These are phyloP conservation scores for Trematomus bernacchii DNA, from an alignment of 2,797 vertebrate genomes.

Conservation along the genomic window DNA sequence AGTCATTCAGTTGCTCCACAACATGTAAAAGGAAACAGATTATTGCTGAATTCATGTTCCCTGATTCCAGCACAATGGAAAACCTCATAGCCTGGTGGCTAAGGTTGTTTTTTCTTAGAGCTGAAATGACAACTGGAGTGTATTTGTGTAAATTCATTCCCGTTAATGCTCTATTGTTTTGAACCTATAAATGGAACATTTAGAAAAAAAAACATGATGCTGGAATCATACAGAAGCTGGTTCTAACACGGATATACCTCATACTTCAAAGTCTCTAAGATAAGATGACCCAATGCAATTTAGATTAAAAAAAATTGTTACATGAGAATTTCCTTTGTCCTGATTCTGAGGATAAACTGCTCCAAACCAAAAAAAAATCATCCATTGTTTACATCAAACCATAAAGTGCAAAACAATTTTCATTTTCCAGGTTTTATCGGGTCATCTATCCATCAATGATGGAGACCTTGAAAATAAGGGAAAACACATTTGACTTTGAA, in stretches of 20 bases:
- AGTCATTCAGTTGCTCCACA: slow-evolving; percentile 53
- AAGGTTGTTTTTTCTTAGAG: slow-evolving; percentile 50
- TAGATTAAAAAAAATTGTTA: slow-evolving; percentile 28
- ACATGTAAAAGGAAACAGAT: slow-evolving; percentile 69
- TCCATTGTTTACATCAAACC: slow-evolving; percentile 44
- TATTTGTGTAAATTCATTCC: slow-evolving; percentile 53
- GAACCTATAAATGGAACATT: slow-evolving; percentile 25
- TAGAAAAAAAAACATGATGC: slow-evolving; percentile 33
- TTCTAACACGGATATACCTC: slow-evolving; percentile 51
- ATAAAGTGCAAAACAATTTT: slow-evolving; percentile 61
- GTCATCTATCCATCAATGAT: slow-evolving; percentile 39
- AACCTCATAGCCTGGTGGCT: slow-evolving; percentile 62
- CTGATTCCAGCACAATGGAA: slow-evolving; percentile 78
- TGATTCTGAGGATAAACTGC: slow-evolving; percentile 25
- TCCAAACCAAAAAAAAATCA: slow-evolving; percentile 22
- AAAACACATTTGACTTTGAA: slow-evolving; percentile 44
- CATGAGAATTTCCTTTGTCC: slow-evolving; percentile 22
- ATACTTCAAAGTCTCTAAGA: slow-evolving; percentile 44
- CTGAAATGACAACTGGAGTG: slow-evolving; percentile 55
- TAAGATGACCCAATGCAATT: slow-evolving; percentile 39
- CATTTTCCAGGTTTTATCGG: slow-evolving; percentile 29
- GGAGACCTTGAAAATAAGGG: slow-evolving; percentile 43
- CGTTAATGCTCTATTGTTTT: slow-evolving; percentile 44
- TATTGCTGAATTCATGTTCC: slow-evolving; percentile 84
- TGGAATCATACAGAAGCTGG: slow-evolving; percentile 64